phyloP scores from a whole-genome alignment of 2,888 invertebrate species.

The Diarsia rubi region DNA sequence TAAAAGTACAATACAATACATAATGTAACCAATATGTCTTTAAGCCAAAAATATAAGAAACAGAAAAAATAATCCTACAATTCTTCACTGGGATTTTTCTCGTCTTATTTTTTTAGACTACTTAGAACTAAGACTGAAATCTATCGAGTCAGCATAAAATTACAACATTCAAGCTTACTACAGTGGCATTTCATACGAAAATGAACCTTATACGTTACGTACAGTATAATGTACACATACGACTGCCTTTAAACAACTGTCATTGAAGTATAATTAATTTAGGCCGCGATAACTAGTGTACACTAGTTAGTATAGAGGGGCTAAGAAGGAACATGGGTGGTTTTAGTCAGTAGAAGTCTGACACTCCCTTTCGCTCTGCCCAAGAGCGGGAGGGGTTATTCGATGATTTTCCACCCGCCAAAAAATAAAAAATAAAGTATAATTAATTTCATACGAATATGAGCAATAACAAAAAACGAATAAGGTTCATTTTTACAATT shows the following conservation, averaged over 20 bases:
- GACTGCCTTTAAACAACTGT: background rate
- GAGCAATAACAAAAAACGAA: background rate
- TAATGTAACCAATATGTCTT: slow-evolving; percentile 23
- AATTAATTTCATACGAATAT: background rate
- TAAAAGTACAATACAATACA: slow-evolving; percentile 53
- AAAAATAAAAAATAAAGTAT: too few relatives aligned
- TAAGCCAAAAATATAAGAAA: background rate
- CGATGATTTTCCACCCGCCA: too few relatives aligned
- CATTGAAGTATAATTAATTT: background rate
- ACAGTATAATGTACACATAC: background rate
- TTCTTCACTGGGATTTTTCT: background rate
- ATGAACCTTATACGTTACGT: background rate
- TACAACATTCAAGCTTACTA: background rate
- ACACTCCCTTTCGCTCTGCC: too few relatives aligned
- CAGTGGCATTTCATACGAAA: background rate
- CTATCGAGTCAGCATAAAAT: background rate
- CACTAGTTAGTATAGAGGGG: too few relatives aligned
- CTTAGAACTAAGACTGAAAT: background rate
- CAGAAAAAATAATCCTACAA: background rate
- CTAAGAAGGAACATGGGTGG: too few relatives aligned
- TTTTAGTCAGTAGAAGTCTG: too few relatives aligned
- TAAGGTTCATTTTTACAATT: background rate
- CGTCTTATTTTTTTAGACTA: background rate
- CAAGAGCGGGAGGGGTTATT: too few relatives aligned
- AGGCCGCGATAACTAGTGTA: too few relatives aligned